phyloP scores from a whole-genome alignment of 2,113 vertebrate genomes.

The Solea solea region DNA sequence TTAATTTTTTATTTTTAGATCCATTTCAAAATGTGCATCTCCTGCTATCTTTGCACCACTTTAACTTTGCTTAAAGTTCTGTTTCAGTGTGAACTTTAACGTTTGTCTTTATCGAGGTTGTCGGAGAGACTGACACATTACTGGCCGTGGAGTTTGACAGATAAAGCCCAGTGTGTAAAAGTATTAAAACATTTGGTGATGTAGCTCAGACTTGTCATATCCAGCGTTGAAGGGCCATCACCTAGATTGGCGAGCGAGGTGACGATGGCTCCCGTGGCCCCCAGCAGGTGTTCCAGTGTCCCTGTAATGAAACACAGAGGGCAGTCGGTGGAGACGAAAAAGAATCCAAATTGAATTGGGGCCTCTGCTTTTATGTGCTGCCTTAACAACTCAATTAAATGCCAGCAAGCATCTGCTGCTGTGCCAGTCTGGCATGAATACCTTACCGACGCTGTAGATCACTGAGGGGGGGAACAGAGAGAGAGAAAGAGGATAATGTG shows the following conservation, averaged over 20 bases:
- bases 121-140: slow-evolving; percentile 1
- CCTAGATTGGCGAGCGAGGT: slow-evolving; percentile 31
- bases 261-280: slow-evolving; percentile 42
- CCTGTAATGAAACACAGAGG: slow-evolving; percentile 69
- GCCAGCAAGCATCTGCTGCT: slow-evolving; percentile 78
- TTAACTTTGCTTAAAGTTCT: neutral
- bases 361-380: slow-evolving; percentile 70
- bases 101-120: slow-evolving; percentile 4
- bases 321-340: slow-evolving; percentile 43
- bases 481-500: slow-evolving; percentile 1
- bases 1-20: too few relatives aligned
- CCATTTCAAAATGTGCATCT: too few relatives aligned
- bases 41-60: neutral
- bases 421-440: slow-evolving; percentile 49
- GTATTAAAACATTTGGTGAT: slow-evolving; percentile 6
- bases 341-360: slow-evolving; percentile 66
- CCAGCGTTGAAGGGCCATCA: slow-evolving; percentile 33
- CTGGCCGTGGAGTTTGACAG: neutral
- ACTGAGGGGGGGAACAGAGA: slow-evolving; percentile 15
- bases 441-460: slow-evolving; percentile 25
- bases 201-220: slow-evolving; percentile 34
- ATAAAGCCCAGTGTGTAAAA: neutral
- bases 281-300: slow-evolving; percentile 70
- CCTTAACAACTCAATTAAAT: slow-evolving; percentile 83
- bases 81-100: neutral